These are phyloP conservation scores for Lacerta viridis DNA, from an alignment of 2,797 vertebrate species.

Conservation along the genomic window DNA sequence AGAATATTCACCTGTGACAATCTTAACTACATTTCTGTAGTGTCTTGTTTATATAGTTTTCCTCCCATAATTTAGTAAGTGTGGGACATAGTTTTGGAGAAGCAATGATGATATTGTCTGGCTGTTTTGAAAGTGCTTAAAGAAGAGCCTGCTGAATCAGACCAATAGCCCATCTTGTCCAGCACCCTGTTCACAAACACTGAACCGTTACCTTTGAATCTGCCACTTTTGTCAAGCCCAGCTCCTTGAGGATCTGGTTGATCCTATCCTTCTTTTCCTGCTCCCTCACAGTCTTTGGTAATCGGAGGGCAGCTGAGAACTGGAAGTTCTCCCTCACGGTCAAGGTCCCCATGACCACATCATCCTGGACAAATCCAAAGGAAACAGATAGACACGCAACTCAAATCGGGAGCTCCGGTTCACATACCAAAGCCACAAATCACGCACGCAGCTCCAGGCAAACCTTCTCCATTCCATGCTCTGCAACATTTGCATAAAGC, in stretches of 20 bases:
- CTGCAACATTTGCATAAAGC: background rate
- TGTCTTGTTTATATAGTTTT: too few relatives aligned
- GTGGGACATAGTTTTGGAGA: too few relatives aligned
- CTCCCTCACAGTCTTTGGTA: constrained; percentile 84
- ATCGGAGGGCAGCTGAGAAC: constrained; percentile 93
- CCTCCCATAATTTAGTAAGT: too few relatives aligned
- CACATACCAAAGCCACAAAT: background rate
- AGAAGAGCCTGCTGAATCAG: too few relatives aligned
- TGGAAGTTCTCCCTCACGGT: constrained; percentile 95
- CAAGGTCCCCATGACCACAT: constrained; percentile 95
- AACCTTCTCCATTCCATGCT: background rate
- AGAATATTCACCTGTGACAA: too few relatives aligned
- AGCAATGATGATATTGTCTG: too few relatives aligned
- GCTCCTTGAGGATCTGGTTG: constrained; percentile 87
- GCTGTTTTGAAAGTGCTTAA: background rate
- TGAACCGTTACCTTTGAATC: constrained; percentile 88
- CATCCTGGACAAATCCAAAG: constrained; percentile 83
- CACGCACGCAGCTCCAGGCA: background rate
- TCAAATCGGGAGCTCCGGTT: background rate
- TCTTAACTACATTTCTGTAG: too few relatives aligned
- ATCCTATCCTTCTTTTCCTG: constrained; percentile 89
- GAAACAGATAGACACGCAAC: background rate
- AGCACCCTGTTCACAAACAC: background rate
- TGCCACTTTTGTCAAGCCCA: constrained; percentile 92
- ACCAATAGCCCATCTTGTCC: too few relatives aligned